phyloP scores from a whole-genome alignment of 1,140 invertebrate species.

The Forficula auricularia region DNA sequence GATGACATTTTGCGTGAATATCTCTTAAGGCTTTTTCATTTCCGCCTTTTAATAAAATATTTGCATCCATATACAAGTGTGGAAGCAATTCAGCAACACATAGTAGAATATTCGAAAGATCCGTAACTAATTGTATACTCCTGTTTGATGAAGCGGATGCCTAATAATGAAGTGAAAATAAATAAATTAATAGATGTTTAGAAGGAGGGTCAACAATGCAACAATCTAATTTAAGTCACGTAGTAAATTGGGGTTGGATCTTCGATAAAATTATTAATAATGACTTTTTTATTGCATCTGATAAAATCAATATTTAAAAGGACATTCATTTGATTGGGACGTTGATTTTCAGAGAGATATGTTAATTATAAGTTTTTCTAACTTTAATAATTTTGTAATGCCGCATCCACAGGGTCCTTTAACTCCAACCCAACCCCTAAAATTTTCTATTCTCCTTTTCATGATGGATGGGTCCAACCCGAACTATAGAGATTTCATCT shows the following conservation, averaged over 20 bases:
- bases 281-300: background rate
- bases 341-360: too few species aligned
- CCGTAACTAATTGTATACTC: constrained; percentile 42
- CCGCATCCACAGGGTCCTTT: too few species aligned
- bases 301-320: background rate
- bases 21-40: constrained; percentile 45
- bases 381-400: too few species aligned
- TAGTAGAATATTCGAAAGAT: constrained; percentile 52
- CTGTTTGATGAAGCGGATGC: constrained; percentile 38
- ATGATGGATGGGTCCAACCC: too few species aligned
- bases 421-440: too few species aligned
- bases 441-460: too few species aligned
- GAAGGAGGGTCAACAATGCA: background rate
- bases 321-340: background rate
- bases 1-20: constrained; percentile 59
- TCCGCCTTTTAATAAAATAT: constrained; percentile 36
- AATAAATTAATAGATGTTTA: constrained; percentile 1
- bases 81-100: constrained; percentile 50
- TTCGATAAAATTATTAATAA: background rate
- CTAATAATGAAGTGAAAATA: constrained; percentile 28
- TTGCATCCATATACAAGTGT: constrained; percentile 37
- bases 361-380: too few species aligned
- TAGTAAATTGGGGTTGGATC: background rate
- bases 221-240: background rate
- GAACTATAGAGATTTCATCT: too few species aligned